Evolutionary conservation across 1,140 invertebrate species (phyloP), one percentile per base, ranked within the genome.

Genomic region (Arion vulgaris): DNA sequence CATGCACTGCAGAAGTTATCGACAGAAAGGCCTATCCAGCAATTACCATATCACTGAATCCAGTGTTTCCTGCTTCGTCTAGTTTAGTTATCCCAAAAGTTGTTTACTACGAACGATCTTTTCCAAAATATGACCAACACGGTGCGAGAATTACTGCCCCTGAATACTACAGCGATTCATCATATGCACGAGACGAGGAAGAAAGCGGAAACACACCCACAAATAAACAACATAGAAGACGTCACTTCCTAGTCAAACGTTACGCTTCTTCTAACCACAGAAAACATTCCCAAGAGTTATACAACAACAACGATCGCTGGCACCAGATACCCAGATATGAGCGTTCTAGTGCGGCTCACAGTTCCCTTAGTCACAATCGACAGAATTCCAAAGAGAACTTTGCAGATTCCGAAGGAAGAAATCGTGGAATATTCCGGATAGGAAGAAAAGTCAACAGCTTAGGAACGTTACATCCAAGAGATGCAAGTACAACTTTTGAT

Each of bases 1-100:
- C 83, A 0, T 84, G 83, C 76, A 82, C 80, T 0, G 80, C 75
- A 15, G 75, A 81, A 71, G 80, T 78, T 51, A 82, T 84, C 9
- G 82, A 83, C 78, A 62, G 78, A 69, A 45, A 75, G 51, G 82
- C 82, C 34, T 68, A 75, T 51, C 49, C 39, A 0, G 78, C 82
- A 0, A 34, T 23, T 2, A 80, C 76, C 13, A 45, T 83, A 9
- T 57, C 57, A 17, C 76, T 83, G 0, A 51, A 28, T n/a, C 74
- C 49, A 4, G 45, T 4, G 2, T 36, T 28, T 19, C 17, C 74
- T 7, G 19, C 71, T 73, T 26, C 71, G 5, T 9, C 41, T 7
- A 5, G 9, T 19, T 23, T 57, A 57, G 17, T 57, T 23, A 15
- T 23, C 26, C 53, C 53, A 57, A 57, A n/a, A 57, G 17, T 57